These are phyloP conservation scores for Diplodus sargus DNA, from an alignment of 2,797 vertebrate species.

Conservation along the genomic window DNA sequence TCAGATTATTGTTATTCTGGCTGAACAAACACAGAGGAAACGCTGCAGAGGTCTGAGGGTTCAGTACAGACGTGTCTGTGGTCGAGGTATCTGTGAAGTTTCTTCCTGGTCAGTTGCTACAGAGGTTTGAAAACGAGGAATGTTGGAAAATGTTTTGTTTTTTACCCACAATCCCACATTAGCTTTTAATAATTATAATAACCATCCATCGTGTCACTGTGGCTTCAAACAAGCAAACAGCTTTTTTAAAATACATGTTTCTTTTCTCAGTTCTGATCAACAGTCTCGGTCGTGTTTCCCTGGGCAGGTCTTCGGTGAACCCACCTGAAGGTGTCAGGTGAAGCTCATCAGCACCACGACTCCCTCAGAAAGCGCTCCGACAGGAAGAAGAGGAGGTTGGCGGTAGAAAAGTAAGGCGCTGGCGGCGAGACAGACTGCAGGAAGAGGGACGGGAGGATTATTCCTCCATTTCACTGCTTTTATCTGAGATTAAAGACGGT, in stretches of 20 bases:
- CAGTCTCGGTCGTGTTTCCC: constrained; percentile 18
- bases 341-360: constrained; percentile 27
- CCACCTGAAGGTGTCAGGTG: not conserved
- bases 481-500: constrained; percentile 49
- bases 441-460: constrained; percentile 23
- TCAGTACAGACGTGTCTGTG: constrained; percentile 51
- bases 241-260: not conserved
- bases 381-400: constrained; percentile 17
- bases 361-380: not conserved
- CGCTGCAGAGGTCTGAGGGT: constrained; percentile 16
- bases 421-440: constrained; percentile 36
- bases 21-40: constrained; percentile 34
- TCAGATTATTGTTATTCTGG: not conserved
- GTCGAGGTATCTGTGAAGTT: constrained; percentile 71
- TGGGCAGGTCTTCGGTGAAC: constrained; percentile 12
- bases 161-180: constrained; percentile 1
- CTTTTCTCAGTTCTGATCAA: not conserved
- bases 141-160: constrained; percentile 19
- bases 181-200: not conserved
- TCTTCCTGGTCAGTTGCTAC: constrained; percentile 41
- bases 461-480: constrained; percentile 43
- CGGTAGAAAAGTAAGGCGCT: constrained; percentile 67
- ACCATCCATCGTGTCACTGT: not conserved
- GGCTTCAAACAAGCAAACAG: constrained; percentile 1
- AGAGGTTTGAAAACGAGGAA: constrained; percentile 18